Evolutionary conservation across 2,888 invertebrate genomes (phyloP), one percentile per base, ranked within the genome.

Genomic region (Chymomyza procnemis): DNA sequence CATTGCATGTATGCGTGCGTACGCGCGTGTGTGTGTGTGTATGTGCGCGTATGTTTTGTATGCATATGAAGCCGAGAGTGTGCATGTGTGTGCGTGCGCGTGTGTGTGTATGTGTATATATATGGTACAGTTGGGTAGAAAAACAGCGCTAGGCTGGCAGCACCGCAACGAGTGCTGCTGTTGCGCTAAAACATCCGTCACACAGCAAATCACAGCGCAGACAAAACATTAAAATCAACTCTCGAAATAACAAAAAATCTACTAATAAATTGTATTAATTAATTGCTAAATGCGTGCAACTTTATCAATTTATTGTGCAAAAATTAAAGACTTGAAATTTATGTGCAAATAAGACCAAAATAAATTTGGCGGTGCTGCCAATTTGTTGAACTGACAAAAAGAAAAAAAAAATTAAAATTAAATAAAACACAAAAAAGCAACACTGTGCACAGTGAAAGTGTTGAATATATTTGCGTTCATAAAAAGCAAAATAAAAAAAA

Each of bases 41-140:
- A 71, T 68, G 69, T 62, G 69, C n/a, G n/a, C n/a, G n/a, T n/a
- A n/a, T n/a, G n/a, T n/a, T n/a, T n/a, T n/a, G n/a, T n/a, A n/a
- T n/a, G n/a, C n/a, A n/a, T n/a, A n/a, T n/a, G n/a, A n/a, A n/a
- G n/a, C n/a, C n/a, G n/a, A n/a, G n/a, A n/a, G n/a, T n/a, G n/a
- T 30, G 19, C 48, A 65, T 41, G 34, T 41, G 34, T 5, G 34
- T 41, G 34, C 12, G 34, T 2, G 54, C 41, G 18, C 19, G 54
- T n/a, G 55, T 69, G 69, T 73, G 70, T 72, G 70, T 78, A 72
- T 78, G 67, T 73, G 77, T 77, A 71, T 78, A 78, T 80, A 77
- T 78, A 75, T 80, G 80, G 82, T 82, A 82, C 82, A 82, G 82
- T 82, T 82, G 82, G 82, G 82, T 82, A 85, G 75, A 87, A 82